These are phyloP conservation scores for Agrotis segetum DNA, from an alignment of 2,888 invertebrate species.

Conservation along the genomic window DNA sequence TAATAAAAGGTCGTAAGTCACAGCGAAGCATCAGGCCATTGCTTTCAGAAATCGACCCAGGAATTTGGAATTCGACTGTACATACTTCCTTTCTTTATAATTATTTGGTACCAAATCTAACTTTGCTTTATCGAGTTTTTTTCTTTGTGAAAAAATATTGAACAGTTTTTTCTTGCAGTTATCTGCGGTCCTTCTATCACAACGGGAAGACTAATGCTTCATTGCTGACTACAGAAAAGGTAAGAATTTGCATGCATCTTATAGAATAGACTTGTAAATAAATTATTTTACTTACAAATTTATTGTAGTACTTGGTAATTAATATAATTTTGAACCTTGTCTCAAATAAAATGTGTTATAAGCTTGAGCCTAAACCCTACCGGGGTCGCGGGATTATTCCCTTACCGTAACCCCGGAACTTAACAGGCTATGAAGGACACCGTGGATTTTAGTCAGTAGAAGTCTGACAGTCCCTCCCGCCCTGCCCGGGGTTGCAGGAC, in stretches of 20 bases:
- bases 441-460: no score
- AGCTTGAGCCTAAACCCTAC: no score
- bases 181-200: neutral
- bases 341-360: neutral
- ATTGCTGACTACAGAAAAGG: neutral
- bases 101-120: neutral
- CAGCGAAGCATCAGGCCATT: no score
- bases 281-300: neutral
- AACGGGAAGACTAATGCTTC: neutral
- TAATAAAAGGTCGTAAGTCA: no score
- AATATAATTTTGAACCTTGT: neutral
- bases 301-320: neutral
- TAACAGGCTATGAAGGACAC: no score
- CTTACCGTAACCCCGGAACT: no score
- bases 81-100: neutral
- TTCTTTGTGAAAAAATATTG: neutral
- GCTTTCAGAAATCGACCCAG: no score
- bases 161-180: slow-evolving; percentile 27
- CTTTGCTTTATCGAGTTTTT: neutral
- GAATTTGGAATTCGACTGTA: no score
- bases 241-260: slow-evolving; percentile 6
- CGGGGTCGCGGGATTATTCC: no score
- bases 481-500: no score
- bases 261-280: no score
- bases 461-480: no score